These are phyloP conservation scores for Phortica variegata DNA, from an alignment of 1,140 invertebrate genomes.

Conservation along the genomic window DNA sequence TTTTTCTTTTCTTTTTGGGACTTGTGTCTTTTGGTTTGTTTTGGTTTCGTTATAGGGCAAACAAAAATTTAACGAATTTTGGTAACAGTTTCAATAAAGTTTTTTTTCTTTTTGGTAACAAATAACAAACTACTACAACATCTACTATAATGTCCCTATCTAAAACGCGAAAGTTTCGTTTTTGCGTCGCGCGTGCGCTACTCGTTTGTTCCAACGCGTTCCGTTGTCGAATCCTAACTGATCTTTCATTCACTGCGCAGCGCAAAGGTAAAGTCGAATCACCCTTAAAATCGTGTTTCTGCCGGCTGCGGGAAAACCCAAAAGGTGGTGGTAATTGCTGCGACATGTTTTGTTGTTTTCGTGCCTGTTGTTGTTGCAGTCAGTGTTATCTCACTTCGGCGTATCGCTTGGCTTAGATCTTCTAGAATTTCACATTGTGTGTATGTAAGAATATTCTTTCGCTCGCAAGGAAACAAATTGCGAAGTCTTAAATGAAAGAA, in stretches of 20 bases:
- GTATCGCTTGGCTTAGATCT: too few relatives aligned
- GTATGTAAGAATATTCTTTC: constrained; percentile 22
- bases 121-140: background rate
- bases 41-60: constrained; percentile 1
- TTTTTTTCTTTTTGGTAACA: too few relatives aligned
- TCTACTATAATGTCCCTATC: background rate
- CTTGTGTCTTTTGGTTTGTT: constrained; percentile 1
- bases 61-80: too few relatives aligned
- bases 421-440: constrained; percentile 9
- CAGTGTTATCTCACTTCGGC: too few relatives aligned
- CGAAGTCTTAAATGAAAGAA: too few relatives aligned
- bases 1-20: constrained; percentile 2
- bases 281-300: constrained; percentile 21
- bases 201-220: constrained; percentile 49
- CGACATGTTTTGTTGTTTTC: background rate
- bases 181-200: constrained; percentile 27
- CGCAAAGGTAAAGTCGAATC: constrained; percentile 33
- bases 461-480: too few relatives aligned
- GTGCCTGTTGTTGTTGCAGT: constrained; percentile 32
- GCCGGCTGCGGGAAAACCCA: background rate
- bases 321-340: background rate
- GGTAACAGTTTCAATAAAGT: too few relatives aligned
- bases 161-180: background rate
- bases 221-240: constrained; percentile 52
- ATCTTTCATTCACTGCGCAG: constrained; percentile 18